Base-by-base conservation (phyloP, 2,888 invertebrate genomes). In the Hydrotaea diabolus region DNA sequence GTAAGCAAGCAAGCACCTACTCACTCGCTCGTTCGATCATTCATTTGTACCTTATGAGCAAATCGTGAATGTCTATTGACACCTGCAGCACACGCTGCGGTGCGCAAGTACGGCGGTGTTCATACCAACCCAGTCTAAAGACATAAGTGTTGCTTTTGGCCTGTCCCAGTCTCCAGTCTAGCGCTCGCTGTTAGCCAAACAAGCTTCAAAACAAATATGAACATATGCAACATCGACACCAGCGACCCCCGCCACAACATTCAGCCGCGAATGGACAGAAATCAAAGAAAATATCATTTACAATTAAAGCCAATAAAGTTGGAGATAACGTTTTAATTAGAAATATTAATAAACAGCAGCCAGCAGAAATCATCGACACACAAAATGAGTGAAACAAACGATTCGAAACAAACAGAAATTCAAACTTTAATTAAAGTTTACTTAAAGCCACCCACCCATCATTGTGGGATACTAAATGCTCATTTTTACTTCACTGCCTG, bases 311-410 rank as follows among this genome's bases (percentile, higher is more conserved):
- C 77, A 71, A 71, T 57, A 74, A 80, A 49, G 57, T 36, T 57
- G 66, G 19, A 75, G 80, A 80, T 80, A 80, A 80, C 75, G 21
- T 75, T 80, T 80, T 80, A 80, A 80, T 80, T 80, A 80, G 69
- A 80, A 80, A 80, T 80, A 80, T 80, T 80, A 80, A 80, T 75
- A 80, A 74, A 46, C 11, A 55, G 17, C 31, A 15, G 39, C 55
- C 39, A n/a, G n/a, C n/a, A n/a, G n/a, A n/a, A 64, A 55, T n/a
- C 1, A 17, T 19, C n/a, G 19, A 57, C 55, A 69, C 23, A 43
- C 43, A 77, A 57, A 49, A 15, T 15, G 23, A 15, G 2, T 59
- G 19, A 15, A n/a, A 11, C 59, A 59, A 59, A 11, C 59, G 21
- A 57, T 9, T 2, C 11, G 23, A 36, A 64, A 1, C 17, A 66